phyloP scores from a whole-genome alignment of 2,797 vertebrate species.

The Sebastiscus albofasciatus region DNA sequence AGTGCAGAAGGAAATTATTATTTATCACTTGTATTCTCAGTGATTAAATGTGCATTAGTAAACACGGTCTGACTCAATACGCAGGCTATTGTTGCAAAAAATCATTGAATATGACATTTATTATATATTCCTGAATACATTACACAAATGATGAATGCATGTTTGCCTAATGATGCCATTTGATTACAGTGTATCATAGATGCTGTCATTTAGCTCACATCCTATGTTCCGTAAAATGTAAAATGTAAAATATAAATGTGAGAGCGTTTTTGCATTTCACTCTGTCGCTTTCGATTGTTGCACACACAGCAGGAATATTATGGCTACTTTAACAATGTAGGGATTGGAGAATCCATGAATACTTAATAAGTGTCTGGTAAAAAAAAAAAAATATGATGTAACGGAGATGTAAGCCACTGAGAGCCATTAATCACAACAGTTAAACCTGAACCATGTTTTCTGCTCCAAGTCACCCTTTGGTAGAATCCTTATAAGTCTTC shows the following conservation, averaged over 20 bases:
- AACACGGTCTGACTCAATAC: conserved; percentile 22
- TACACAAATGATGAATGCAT: conserved; percentile 36
- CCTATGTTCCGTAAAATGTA: conserved; percentile 29
- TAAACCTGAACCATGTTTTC: conserved; percentile 51
- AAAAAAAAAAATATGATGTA: conserved; percentile 55
- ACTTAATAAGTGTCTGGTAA: conserved; percentile 63
- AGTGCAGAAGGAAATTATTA: background rate
- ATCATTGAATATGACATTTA: conserved; percentile 25
- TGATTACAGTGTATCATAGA: conserved; percentile 50
- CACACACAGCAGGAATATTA: conserved; percentile 47
- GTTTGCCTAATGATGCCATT: conserved; percentile 40
- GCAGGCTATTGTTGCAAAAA: background rate
- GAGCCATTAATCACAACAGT: conserved; percentile 64
- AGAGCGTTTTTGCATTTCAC: conserved; percentile 34
- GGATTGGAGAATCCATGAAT: conserved; percentile 67
- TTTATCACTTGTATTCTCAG: conserved; percentile 14
- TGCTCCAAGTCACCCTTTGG: conserved; percentile 33
- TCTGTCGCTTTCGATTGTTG: conserved; percentile 49
- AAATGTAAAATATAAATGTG: conserved; percentile 29
- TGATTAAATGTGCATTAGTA: conserved; percentile 24
- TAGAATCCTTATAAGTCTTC: background rate
- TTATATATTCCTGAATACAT: conserved; percentile 47
- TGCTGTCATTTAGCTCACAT: conserved; percentile 27
- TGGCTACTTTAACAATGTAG: conserved; percentile 61
- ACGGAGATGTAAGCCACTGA: conserved; percentile 71